phyloP scores from a whole-genome alignment of 2,888 invertebrate genomes.

The Melanophora roralis region DNA sequence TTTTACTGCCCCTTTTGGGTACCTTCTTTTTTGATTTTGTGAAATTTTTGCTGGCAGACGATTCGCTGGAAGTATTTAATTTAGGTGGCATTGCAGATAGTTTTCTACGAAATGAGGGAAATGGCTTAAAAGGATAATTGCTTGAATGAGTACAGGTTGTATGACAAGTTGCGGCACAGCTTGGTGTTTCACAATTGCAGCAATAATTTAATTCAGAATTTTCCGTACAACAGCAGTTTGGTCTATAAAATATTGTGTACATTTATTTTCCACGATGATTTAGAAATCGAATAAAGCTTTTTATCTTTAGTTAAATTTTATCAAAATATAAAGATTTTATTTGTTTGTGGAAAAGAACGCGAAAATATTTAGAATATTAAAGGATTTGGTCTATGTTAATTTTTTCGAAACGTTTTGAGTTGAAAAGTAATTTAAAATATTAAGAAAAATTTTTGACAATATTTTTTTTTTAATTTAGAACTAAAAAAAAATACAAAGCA shows the following conservation, averaged over 20 bases:
- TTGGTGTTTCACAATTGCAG: background rate
- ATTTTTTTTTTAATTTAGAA: background rate
- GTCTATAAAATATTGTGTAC: background rate
- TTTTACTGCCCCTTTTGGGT: background rate
- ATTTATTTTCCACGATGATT: background rate
- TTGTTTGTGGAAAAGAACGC: background rate
- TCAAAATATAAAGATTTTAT: background rate
- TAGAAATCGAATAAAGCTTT: background rate
- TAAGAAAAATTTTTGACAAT: background rate
- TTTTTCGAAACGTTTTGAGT: slow-evolving; percentile 10
- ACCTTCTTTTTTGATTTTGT: slow-evolving; percentile 21
- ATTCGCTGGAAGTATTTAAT: background rate
- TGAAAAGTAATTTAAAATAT: background rate
- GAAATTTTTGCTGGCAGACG: background rate
- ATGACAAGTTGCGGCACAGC: background rate
- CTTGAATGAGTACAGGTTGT: background rate
- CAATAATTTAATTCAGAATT: background rate
- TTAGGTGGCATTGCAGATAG: background rate
- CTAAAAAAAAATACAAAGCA: background rate
- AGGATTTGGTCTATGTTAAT: background rate
- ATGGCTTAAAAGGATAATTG: background rate
- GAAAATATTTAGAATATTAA: background rate
- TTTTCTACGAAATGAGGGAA: background rate
- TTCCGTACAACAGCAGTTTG: background rate
- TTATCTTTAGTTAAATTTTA: background rate